Evolutionary conservation across 2,797 vertebrate genomes (phyloP).

Genomic region (Sebastolobus altivelis): DNA sequence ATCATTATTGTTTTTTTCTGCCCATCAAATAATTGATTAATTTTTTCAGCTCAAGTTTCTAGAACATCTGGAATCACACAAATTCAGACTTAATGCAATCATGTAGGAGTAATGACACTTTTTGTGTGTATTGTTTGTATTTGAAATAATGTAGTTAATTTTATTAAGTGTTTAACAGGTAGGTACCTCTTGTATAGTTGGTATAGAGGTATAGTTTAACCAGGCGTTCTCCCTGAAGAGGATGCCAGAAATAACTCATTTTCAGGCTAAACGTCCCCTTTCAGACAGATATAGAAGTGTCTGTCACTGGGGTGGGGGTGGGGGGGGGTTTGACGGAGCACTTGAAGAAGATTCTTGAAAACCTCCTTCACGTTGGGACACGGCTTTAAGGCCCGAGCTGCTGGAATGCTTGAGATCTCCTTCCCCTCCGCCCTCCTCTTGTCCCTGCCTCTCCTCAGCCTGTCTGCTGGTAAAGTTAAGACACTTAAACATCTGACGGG

Average conservation of each 20-base stretch:
- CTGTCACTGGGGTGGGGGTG: constrained; percentile 23
- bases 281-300: constrained; percentile 15
- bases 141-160: neutral
- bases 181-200: neutral
- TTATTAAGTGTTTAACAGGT: neutral
- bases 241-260: constrained; percentile 22
- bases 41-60: neutral
- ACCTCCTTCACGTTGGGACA: constrained; percentile 73
- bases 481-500: constrained; percentile 46
- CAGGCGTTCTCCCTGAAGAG: constrained; percentile 3
- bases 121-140: neutral
- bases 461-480: constrained; percentile 45
- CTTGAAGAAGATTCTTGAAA: constrained; percentile 60
- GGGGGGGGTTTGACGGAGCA: constrained; percentile 30
- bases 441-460: constrained; percentile 6
- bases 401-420: constrained; percentile 66
- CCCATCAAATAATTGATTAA: neutral
- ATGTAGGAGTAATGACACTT: neutral
- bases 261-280: constrained; percentile 8
- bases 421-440: constrained; percentile 2
- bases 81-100: neutral
- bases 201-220: neutral
- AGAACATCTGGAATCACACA: neutral
- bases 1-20: neutral
- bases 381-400: constrained; percentile 44